phyloP scores from a whole-genome alignment of 2,888 invertebrate genomes.

The Drosophila monieri region DNA sequence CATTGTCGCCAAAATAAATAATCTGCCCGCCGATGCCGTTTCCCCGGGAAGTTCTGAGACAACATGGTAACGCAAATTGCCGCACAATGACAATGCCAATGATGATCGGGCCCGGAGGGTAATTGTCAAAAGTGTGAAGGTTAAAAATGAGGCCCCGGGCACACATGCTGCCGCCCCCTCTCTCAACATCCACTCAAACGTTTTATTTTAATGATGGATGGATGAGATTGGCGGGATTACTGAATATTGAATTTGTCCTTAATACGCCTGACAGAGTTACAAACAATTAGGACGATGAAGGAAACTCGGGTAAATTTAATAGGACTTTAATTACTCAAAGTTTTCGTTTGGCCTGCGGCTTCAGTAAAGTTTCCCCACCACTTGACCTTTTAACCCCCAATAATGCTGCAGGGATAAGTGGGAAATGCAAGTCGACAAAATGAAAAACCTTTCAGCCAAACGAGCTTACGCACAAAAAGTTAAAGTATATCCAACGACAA shows the following conservation, averaged over 20 bases:
- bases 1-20: slow-evolving; percentile 61
- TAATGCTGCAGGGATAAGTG: slow-evolving; percentile 4
- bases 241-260: not conserved
- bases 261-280: not conserved
- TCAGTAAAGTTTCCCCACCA: not conserved
- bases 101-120: slow-evolving; percentile 19
- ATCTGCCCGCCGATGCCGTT: slow-evolving; percentile 26
- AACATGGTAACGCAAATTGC: slow-evolving; percentile 49
- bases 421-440: slow-evolving; percentile 2
- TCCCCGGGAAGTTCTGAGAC: slow-evolving; percentile 1
- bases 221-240: slow-evolving; percentile 10
- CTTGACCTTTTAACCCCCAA: slow-evolving; percentile 22
- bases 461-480: slow-evolving; percentile 42
- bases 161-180: slow-evolving; percentile 2
- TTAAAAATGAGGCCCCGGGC: slow-evolving; percentile 47
- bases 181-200: not conserved
- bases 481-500: slow-evolving; percentile 48
- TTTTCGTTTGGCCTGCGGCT: not conserved
- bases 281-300: not conserved
- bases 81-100: slow-evolving; percentile 50
- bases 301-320: not conserved
- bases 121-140: slow-evolving; percentile 59
- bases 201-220: slow-evolving; percentile 30
- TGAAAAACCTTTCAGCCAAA: slow-evolving; percentile 27
- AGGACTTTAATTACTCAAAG: slow-evolving; percentile 1